Base-by-base conservation (phyloP, 1,140 invertebrate genomes). In the Doryteuthis pealeii region DNA sequence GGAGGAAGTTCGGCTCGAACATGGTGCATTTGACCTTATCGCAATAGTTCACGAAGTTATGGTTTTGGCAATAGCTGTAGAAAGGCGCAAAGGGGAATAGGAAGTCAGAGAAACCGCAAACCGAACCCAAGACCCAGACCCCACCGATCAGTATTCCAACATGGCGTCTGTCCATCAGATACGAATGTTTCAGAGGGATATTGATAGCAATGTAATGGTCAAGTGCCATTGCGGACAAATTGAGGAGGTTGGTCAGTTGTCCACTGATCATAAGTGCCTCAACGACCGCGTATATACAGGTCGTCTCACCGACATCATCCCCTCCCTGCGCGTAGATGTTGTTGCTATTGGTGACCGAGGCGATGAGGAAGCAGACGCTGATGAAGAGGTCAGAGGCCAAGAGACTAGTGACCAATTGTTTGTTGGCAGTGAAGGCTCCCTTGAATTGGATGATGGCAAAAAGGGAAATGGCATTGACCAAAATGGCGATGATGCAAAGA, bases 161-260 rank as follows among this genome's bases (percentile, higher is more conserved):
- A 65, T 92, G 91, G 14, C 91, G 87, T 43, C 88, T 86, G 45
- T 74, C 79, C 73, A 84, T 77, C 40, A 92, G 91, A 22, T 91
- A 91, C 76, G 93, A 92, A 85, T 96, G 95, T n/a, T 93, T 91
- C 31, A 96, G 89, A 0, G 94, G 94, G 84, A 94, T 93, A 6
- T 94, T 93, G 40, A 96, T 94, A 0, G 94, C 95, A 77, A 93
- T 92, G 86, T 95, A 95, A 79, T 93, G 93, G 82, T 93, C 92
- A 26, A 92, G 82, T 6, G 92, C 91, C 40, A 93, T 87, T 2
- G 90, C 90, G 18, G 92, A 80, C 6, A 93, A 87, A 83, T 93
- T 92, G 10, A 90, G 84, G 1, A 92, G 90, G 0, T 92, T 91
- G 14, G 92, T 91, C 15, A 82, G 70, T 54, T 79, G 78, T 8